Evolutionary conservation across 2,797 vertebrate species (phyloP), one percentile per base, ranked within the genome.

Genomic region (Enteromius afrohamiltoni): DNA sequence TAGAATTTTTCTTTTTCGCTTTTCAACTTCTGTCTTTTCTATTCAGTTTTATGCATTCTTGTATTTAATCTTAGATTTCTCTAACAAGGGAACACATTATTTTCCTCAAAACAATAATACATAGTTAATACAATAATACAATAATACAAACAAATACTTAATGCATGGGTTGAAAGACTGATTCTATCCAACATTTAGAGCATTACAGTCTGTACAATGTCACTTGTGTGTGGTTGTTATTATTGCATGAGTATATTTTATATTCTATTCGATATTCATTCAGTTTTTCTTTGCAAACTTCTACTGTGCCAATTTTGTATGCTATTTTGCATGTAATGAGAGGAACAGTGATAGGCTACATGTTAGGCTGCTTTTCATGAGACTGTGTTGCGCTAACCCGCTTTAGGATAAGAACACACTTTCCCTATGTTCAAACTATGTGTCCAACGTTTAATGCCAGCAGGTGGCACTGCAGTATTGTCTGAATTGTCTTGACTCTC

Each of bases 391-490:
- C 51, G 82, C 87, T 88, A 90, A 86, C 70, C 75, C 40, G 62
- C 62, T n/a, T 60, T 23, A 79, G 80, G 42, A 67, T 69, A 29
- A 86, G 34, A 82, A 83, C 40, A 84, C 71, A 79, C 82, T 88
- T 88, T 83, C 84, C 78, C 86, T 85, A 45, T 86, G 89, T 85
- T 85, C 88, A 78, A 87, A 47, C 80, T 84, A 82, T 78, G 82
- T 87, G 81, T 85, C 86, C 90, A 91, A 78, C 80, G 75, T 64
- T 67, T 34, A 3, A 45, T 23, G 84, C 87, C 90, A 91, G 80
- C 53, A 88, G 91, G 85, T 68, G 91, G 89, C 17, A 86, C 85
- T 82, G 51, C 74, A 85, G 84, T 83, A 29, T 80, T 71, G 53
- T 55, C 40, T 73, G 26, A 74, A 60, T 60, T 81, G 78, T 78